Base-by-base conservation (phyloP, 2,113 vertebrate species). In the Cinclus mexicanus region DNA sequence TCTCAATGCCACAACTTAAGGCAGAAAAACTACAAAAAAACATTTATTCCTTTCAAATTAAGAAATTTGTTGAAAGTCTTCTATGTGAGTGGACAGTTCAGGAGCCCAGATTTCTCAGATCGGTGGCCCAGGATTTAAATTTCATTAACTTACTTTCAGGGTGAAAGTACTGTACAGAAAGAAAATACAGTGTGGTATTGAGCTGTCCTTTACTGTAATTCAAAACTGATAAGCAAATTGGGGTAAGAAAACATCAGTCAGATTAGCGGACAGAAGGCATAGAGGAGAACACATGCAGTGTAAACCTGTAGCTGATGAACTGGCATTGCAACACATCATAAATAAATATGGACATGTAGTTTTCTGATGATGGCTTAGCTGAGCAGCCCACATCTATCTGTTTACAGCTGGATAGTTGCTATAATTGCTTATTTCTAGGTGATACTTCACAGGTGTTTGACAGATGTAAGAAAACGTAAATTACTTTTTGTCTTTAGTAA, bases 341-440 rank as follows among this genome's bases (percentile, higher is more conserved):
- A 95, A 31, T 74, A 77, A 72, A 42, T 65, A 19, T 33, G 53
- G 31, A 39, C 49, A 44, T 44, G 44, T 39, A 55, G 60, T 65
- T 61, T 70, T 81, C 64, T 77, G 37, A 42, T 44, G 35, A 93
- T 88, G 79, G 64, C 80, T 28, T 68, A 59, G 41, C 74, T 92
- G 75, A 91, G n/a, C 46, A 60, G 26, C 85, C 55, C 47, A 0
- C 25, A 2, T 2, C 7, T 89, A 20, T 49, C 44, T 52, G 23
- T 67, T 9, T 20, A 42, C 50, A 90, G 74, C 67, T 92, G 79
- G 46, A 85, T 82, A 88, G 49, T 57, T 85, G 70, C 87, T 88
- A 14, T 75, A 82, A 60, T 44, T 90, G 42, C 26, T 85, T 96
- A 56, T 92, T 96, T 91, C 83, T 75, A 52, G 71, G 75, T 94